phyloP scores from a whole-genome alignment of 1,140 invertebrate genomes.

The Pantala flavescens region DNA sequence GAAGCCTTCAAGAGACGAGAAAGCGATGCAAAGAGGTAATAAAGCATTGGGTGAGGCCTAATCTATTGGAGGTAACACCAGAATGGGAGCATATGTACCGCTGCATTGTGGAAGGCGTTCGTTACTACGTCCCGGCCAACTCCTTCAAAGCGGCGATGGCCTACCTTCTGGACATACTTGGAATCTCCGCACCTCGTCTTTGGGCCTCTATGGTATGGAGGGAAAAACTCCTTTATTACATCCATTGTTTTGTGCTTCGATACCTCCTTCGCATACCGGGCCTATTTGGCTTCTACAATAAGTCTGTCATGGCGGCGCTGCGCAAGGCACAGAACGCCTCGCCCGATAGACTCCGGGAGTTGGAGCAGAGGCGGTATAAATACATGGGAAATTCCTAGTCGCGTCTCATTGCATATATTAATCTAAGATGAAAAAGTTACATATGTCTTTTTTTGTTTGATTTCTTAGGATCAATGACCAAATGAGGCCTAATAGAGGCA shows the following conservation, averaged over 20 bases:
- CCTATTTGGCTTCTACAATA: background rate
- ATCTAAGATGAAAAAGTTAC: too few species aligned
- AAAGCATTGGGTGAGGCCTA: constrained; percentile 32
- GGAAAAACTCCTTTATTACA: background rate
- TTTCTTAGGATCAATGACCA: too few species aligned
- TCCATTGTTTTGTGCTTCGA: background rate
- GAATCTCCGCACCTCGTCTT: background rate
- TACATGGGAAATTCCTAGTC: too few species aligned
- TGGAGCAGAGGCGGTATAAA: background rate
- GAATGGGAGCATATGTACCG: constrained; percentile 39
- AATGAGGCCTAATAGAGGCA: too few species aligned
- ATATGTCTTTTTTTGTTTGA: too few species aligned
- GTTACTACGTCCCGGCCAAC: constrained; percentile 29
- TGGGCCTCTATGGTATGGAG: background rate
- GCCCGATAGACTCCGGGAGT: background rate
- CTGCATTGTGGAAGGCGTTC: constrained; percentile 31
- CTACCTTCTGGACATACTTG: background rate
- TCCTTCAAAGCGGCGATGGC: constrained; percentile 24
- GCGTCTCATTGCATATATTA: too few species aligned
- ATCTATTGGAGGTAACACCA: constrained; percentile 29
- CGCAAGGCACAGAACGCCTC: background rate
- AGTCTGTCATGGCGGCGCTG: background rate
- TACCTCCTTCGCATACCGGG: background rate
- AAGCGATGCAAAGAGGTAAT: constrained; percentile 29
- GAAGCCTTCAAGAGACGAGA: background rate